Conservation (phyloP, 1,140 invertebrate species). For the Chelonus insularis region DNA sequence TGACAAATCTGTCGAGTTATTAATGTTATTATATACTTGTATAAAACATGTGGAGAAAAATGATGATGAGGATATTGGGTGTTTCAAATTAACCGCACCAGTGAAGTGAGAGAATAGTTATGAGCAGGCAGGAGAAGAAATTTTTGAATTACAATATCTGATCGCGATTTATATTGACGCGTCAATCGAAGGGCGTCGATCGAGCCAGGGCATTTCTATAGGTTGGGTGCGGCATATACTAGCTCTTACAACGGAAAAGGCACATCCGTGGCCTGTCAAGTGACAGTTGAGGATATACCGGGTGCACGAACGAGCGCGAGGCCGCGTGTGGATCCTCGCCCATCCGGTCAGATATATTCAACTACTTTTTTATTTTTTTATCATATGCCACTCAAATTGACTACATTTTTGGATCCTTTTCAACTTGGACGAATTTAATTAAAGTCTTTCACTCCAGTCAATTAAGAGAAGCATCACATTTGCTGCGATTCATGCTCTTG, state of each 20-base stretch:
- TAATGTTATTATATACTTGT: background rate
- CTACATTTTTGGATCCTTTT: background rate
- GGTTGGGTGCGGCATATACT: slow-evolving; percentile 29
- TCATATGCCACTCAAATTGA: slow-evolving; percentile 12
- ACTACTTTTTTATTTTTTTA: slow-evolving; percentile 4
- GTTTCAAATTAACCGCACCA: slow-evolving; percentile 17
- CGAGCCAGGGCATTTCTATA: slow-evolving; percentile 26
- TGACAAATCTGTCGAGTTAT: too few species aligned
- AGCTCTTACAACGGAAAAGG: slow-evolving; percentile 35
- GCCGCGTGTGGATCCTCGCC: slow-evolving; percentile 32
- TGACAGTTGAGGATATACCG: slow-evolving; percentile 35
- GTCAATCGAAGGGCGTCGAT: slow-evolving; percentile 15
- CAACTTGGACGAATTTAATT: background rate
- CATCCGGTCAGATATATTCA: slow-evolving; percentile 32
- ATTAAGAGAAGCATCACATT: too few species aligned
- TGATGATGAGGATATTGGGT: slow-evolving; percentile 3
- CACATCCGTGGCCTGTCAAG: slow-evolving; percentile 35
- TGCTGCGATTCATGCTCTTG: too few species aligned
- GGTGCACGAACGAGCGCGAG: slow-evolving; percentile 33
- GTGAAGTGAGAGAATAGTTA: slow-evolving; percentile 19
- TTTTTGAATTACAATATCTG: slow-evolving; percentile 25
- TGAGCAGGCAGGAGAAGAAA: background rate
- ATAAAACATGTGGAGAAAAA: background rate
- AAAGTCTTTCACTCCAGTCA: background rate
- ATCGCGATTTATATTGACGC: slow-evolving; percentile 28